These are phyloP conservation scores for Entomobrya multifasciata DNA, from an alignment of 2,888 invertebrate species.

Conservation along the genomic window DNA sequence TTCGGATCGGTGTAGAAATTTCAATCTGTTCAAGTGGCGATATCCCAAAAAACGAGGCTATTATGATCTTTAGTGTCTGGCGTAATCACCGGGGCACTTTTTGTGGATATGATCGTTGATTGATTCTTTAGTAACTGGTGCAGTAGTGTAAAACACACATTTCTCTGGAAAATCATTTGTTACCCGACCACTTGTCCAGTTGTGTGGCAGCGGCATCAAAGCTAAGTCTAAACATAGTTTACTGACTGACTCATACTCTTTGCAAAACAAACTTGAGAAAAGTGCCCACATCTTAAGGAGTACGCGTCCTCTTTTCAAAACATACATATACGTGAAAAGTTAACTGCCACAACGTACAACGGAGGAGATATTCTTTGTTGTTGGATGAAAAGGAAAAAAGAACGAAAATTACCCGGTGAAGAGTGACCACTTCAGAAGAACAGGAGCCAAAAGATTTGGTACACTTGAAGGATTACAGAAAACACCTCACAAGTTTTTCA, in stretches of 20 bases:
- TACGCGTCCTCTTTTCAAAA: no score
- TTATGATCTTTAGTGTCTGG: conserved; percentile 44
- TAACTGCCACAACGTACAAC: background rate
- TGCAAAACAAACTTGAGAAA: no score
- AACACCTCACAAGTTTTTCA: background rate
- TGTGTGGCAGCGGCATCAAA: background rate
- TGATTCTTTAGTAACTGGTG: conserved; percentile 26
- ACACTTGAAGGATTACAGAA: background rate
- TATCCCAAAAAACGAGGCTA: no score
- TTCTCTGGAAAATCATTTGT: conserved; percentile 29
- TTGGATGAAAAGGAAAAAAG: background rate
- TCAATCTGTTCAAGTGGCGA: conserved; percentile 45
- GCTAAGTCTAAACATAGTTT: no score
- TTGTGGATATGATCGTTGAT: background rate
- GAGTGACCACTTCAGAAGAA: background rate
- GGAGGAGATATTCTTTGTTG: conserved; percentile 12
- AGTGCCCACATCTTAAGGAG: no score
- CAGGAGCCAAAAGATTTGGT: background rate
- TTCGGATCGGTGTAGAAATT: background rate
- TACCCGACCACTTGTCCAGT: background rate
- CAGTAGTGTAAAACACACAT: conserved; percentile 21
- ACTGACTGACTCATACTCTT: no score
- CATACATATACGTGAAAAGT: no score
- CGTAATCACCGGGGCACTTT: background rate
- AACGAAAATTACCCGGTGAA: background rate